These are phyloP conservation scores for Trachemys scripta DNA, from an alignment of 2,113 vertebrate genomes.

Conservation along the genomic window DNA sequence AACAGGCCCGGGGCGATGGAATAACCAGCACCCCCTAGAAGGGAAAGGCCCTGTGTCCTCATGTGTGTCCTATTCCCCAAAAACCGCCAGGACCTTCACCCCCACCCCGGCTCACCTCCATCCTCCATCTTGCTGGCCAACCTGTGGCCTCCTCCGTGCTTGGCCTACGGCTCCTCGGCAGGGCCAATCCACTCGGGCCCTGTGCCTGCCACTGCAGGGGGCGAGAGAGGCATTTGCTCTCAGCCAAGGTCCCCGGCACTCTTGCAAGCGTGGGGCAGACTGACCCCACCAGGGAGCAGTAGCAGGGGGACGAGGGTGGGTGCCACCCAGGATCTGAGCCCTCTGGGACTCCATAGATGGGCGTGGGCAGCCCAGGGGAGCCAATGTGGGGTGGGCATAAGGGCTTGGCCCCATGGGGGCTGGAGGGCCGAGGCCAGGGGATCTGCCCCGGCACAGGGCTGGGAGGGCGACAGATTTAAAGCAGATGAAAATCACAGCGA, in stretches of 20 bases:
- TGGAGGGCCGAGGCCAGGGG: too few species aligned
- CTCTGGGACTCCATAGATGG: neutral
- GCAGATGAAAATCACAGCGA: too few species aligned
- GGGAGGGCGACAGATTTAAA: too few species aligned
- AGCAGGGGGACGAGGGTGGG: too few species aligned
- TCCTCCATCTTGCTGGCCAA: slow-evolving; percentile 31
- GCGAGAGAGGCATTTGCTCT: too few species aligned
- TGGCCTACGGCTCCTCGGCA: neutral
- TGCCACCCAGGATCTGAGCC: too few species aligned
- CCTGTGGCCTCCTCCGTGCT: neutral
- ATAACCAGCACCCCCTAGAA: neutral
- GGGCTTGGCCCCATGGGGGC: too few species aligned
- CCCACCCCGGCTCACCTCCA: neutral
- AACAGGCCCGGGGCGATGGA: neutral
- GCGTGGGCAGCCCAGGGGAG: neutral
- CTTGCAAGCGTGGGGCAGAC: neutral
- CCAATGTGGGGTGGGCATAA: too few species aligned
- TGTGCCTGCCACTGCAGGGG: neutral
- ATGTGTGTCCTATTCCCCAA: too few species aligned
- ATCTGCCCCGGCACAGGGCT: too few species aligned
- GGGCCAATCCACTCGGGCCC: neutral
- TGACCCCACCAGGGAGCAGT: too few species aligned
- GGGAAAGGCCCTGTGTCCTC: too few species aligned
- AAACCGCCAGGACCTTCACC: neutral
- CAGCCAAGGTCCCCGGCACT: neutral